Evolutionary conservation across 2,888 invertebrate species (phyloP), one percentile per base, ranked within the genome.

Genomic region (Aleiodes leptofemur): DNA sequence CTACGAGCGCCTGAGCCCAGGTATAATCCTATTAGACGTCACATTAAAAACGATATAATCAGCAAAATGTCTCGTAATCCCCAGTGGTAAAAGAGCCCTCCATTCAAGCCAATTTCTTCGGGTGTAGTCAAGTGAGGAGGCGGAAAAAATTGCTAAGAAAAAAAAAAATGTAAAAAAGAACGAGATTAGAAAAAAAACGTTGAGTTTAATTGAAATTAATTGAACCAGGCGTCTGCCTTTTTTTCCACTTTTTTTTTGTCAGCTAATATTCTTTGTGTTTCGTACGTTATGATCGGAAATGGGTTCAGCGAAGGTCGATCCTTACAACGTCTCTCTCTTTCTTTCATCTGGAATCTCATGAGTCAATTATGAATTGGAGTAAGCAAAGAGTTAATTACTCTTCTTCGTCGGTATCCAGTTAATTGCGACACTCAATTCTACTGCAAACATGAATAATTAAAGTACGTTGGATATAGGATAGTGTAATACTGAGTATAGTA

Each of bases 271-370:
- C 53, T 56, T 59, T 71, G 29, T 59, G 48, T 59, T 38, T 73
- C 7, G 9, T 48, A 13, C 16, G 56, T 23, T 74, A 77, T 53
- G 70, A 76, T 78, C 82, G 82, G 82, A 83, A 83, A 78, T 81
- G 81, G 80, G 79, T 80, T 82, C 79, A 80, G 77, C 59, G 29
- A 50, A 79, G 79, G 80, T 83, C 81, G 79, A 61, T 78, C 43
- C 14, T 43, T 16, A 48, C 16, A 48, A 11, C 23, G 11, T 43
- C 43, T 43, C 48, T 43, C 48, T 9, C 48, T n/a, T 64, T 64
- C 11, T 38, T 34, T 64, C 61, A 34, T 43, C 9, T 38, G 61
- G 61, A n/a, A 59, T 7, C 31, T n/a, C 38, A n/a, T 34, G 57
- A 31, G 38, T 11, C 34, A 34, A 34, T 34, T 34, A 34, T 34